Evolutionary conservation across 2,797 vertebrate species (phyloP), one percentile per base, ranked within the genome.

Genomic region (Varecia variegata): DNA sequence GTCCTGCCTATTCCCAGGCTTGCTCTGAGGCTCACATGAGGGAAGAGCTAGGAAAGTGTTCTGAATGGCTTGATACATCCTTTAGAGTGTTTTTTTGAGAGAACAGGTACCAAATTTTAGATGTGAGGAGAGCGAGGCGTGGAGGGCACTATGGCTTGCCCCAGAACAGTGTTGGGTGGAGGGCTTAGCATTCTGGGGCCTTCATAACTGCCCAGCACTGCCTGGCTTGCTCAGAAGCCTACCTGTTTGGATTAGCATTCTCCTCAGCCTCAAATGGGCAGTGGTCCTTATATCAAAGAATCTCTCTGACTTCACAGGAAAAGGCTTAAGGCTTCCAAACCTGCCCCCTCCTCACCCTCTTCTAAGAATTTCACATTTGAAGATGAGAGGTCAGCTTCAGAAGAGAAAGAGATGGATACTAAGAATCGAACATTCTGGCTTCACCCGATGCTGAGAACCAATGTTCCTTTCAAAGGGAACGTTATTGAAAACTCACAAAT

Each of bases 391-490:
- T 88, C 52, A 58, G 4, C 21, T 54, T 90, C 74, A 93, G 54
- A 93, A 70, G 65, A 50, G 23, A n/a, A 21, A 2, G 30, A 93
- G 21, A 60, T 58, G 60, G 58, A 32, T 47, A 13, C 45, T 43
- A 38, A 79, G 35, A 85, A 45, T 5, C 11, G 47, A 95, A 88
- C 23, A 56, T n/a, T 94, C 38, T 30, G 76, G n/a, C 60, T 86
- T 83, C 67, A 81, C 86, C 45, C 54, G n/a, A 70, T 76, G 45
- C 80, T 56, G 32, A 87, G 74, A 90, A 65, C 83, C 65, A 74
- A n/a, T 76, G 80, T 71, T 76, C 65, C 65, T 93, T 88, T 94
- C 80, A 47, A 92, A 96, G 70, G 35, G 14, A 93, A 35, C 6
- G 27, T 71, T 82, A 85, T 3, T 60, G 62, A 90, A 96, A 94